Evolutionary conservation across 2,113 vertebrate species (phyloP), one percentile per base, ranked within the genome.

Genomic region (Apeltes quadracus): DNA sequence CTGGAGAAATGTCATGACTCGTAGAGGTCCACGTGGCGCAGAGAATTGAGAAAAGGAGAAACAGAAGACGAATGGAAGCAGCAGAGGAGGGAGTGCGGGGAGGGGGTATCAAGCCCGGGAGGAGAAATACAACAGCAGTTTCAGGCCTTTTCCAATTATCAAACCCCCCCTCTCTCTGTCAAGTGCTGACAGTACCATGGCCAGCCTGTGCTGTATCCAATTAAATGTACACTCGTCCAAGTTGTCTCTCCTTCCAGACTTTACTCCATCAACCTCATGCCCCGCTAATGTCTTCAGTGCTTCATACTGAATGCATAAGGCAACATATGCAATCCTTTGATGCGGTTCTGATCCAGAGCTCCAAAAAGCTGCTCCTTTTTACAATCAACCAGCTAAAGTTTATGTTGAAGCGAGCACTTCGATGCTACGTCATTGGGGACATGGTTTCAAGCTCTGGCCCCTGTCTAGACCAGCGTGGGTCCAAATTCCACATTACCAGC

Each of bases 1-100:
- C 76, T 89, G 84, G 86, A 93, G 90, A 90, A 90, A 91, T 92
- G 87, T 91, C 91, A 92, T 88, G 89, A 93, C 87, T 90, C 66
- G 81, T 73, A 88, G 80, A 88, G 65, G 89, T 92, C 91, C 92
- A 93, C 90, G 91, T 94, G 93, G 92, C 90, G 76, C 70, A 79
- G 63, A 75, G 72, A 74, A 71, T 75, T 73, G 41, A 38, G 67
- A 75, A 69, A 56, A 55, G 54, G 68, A 79, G 78, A 75, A 59
- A 70, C 57, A 82, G 71, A 83, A 79, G 78, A 83, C 18, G 79
- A 50, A 79, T 86, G 82, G 79, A 79, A 78, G 83, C 75, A 63
- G 79, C 58, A 69, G 66, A 72, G 64, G 55, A 54, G 74, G 32
- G 25, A n/a, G 44, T 48, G 44, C 4, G 39, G 51, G 18, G 15